Base-by-base conservation (phyloP, 2,797 vertebrate species). In the Lutjanus argentimaculatus region DNA sequence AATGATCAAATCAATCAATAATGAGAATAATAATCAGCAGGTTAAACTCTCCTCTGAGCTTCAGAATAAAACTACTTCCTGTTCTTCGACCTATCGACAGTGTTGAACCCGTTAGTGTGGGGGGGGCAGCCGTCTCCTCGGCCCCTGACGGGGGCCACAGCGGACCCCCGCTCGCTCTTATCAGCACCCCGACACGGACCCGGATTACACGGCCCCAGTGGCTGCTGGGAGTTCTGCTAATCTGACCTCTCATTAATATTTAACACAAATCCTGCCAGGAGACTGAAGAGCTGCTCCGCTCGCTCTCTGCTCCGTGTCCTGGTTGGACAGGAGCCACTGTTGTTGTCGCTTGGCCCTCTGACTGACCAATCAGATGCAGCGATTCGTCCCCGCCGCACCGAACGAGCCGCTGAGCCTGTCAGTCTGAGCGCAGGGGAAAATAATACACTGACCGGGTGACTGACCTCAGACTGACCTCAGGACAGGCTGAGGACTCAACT, bases 191-290 rank as follows among this genome's bases (percentile, higher is more conserved):
- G 65, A 89, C 93, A 93, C 58, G 80, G 85, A 77, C 30, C 85
- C 68, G 93, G 94, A 95, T 95, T 95, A 95, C 90, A 92, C 48
- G 48, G 81, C 76, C 84, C 86, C 90, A 74, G 85, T 87, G 90
- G 83, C 91, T 92, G 88, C 85, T 91, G 91, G 92, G 91, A 95
- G 87, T 85, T 88, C 85, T 90, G 89, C 86, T 95, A 95, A 95
- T 94, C 94, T 86, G 86, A 91, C 88, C 65, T 16, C 87, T 93
- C 88, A 94, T 94, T 95, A 94, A 94, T 88, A 93, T 91, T 93
- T 84, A 88, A 93, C 87, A 83, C 76, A 90, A 93, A 91, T 90
- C 85, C 90, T 81, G 71, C 82, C 83, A 85, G 64, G 66, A 76
- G 82, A 79, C 68, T 2, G 53, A 36, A 22, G 30, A 63, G 58